Conservation (phyloP, 2,113 vertebrate genomes). For the Lethenteron camtschaticum region DNA sequence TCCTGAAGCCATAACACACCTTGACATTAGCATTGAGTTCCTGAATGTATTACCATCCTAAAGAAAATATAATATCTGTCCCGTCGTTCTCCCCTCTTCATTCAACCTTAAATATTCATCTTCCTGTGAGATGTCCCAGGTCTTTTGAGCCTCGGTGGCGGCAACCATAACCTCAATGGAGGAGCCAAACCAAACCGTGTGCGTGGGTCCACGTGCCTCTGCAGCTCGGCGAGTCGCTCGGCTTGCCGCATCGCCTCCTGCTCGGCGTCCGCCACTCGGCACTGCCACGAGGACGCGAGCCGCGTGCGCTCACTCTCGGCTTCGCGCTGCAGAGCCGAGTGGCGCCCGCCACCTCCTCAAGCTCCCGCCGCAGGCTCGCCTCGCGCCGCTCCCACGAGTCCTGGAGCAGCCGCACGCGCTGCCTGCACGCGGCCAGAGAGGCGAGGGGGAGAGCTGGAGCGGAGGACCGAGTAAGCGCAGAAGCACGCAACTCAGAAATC, state of each 20-base stretch:
- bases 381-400: conserved; percentile 29
- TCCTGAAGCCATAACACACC: too few species aligned
- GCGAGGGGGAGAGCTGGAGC: too few species aligned
- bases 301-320: conserved; percentile 27
- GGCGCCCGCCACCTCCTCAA: conserved; percentile 28
- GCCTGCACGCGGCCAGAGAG: conserved; percentile 16
- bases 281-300: conserved; percentile 39
- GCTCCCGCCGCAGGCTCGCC: conserved; percentile 25
- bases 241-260: conserved; percentile 41
- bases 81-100: too few species aligned
- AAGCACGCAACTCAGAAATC: too few species aligned
- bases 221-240: conserved; percentile 41
- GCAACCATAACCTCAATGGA: too few species aligned
- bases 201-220: conserved; percentile 26
- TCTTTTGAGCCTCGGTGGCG: too few species aligned
- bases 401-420: conserved; percentile 35
- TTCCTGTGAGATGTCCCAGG: too few species aligned
- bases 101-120: too few species aligned
- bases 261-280: conserved; percentile 24
- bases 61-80: too few species aligned
- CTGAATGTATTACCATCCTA: too few species aligned
- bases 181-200: background rate
- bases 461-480: too few species aligned
- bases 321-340: conserved; percentile 17
- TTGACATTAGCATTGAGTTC: too few species aligned